phyloP scores from a whole-genome alignment of 2,113 vertebrate species.

The Callaeas wilsoni region DNA sequence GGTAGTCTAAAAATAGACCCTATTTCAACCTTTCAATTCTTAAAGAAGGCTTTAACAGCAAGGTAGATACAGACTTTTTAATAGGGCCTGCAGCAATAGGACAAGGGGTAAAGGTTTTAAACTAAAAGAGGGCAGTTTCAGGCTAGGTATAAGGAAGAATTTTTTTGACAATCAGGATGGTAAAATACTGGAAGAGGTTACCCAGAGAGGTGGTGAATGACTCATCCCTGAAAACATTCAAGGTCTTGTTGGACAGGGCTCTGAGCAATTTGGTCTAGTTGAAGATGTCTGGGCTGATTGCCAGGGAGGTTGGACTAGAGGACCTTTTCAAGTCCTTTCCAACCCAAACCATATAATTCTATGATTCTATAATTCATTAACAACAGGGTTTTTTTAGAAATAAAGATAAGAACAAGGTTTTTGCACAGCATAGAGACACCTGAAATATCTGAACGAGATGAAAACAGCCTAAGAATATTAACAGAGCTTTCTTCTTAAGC shows the following conservation, averaged over 20 bases:
- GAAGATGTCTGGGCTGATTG: not conserved
- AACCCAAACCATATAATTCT: not conserved
- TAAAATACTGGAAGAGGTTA: not conserved
- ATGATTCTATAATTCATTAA: not conserved
- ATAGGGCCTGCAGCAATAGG: accelerated
- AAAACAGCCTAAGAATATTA: not conserved
- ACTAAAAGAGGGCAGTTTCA: not conserved
- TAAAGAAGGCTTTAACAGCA: not conserved
- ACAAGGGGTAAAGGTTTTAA: not conserved
- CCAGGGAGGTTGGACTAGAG: not conserved
- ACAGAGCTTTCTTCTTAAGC: not conserved
- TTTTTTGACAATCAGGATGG: not conserved
- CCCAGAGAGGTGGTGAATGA: not conserved
- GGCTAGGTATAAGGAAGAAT: not conserved
- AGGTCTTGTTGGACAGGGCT: not conserved
- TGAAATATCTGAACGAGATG: not conserved
- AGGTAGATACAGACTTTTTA: not conserved
- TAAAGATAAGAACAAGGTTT: not conserved
- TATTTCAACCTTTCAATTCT: not conserved
- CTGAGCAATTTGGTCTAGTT: not conserved
- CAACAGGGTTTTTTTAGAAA: not conserved
- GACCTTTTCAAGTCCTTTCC: not conserved
- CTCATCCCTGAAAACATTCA: not conserved
- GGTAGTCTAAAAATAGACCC: not conserved
- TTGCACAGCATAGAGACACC: not conserved